phyloP scores from a whole-genome alignment of 2,797 vertebrate genomes.

The Syngnathus rostellatus region DNA sequence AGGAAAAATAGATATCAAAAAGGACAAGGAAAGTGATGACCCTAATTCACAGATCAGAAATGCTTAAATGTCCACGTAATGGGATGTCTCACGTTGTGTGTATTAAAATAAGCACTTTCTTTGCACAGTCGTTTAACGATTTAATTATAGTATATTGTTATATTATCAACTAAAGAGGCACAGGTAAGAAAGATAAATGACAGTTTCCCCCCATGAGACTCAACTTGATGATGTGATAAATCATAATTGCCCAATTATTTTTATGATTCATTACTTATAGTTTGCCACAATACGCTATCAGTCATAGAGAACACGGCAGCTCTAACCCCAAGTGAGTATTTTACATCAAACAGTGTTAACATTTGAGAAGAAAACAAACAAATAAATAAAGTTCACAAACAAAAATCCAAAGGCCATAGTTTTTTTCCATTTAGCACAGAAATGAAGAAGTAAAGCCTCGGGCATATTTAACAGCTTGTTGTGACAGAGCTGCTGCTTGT shows the following conservation, averaged over 20 bases:
- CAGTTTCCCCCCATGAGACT: background rate
- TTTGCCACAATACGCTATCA: background rate
- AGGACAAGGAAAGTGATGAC: background rate
- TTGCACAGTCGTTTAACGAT: background rate
- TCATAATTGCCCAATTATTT: background rate
- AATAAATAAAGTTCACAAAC: background rate
- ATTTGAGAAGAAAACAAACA: background rate
- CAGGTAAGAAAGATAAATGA: background rate
- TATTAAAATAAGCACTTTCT: background rate
- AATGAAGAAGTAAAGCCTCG: conserved; percentile 15
- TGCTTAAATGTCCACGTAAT: background rate
- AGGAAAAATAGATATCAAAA: background rate
- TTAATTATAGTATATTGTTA: background rate
- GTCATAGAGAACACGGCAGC: background rate
- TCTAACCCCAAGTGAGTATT: background rate
- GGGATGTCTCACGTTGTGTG: background rate
- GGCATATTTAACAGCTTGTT: conserved; percentile 29
- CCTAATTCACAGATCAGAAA: background rate
- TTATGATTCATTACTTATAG: background rate
- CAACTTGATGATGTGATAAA: background rate
- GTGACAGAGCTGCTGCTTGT: conserved; percentile 20
- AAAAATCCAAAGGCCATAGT: background rate
- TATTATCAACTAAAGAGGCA: background rate
- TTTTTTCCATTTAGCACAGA: conserved; percentile 16
- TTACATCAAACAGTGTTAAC: background rate